Percentiles rank a stretch among this genome's conserved stretches.
phyloP scores from a whole-genome alignment of 2,888 invertebrate genomes.

The Diadromus collaris region DNA sequence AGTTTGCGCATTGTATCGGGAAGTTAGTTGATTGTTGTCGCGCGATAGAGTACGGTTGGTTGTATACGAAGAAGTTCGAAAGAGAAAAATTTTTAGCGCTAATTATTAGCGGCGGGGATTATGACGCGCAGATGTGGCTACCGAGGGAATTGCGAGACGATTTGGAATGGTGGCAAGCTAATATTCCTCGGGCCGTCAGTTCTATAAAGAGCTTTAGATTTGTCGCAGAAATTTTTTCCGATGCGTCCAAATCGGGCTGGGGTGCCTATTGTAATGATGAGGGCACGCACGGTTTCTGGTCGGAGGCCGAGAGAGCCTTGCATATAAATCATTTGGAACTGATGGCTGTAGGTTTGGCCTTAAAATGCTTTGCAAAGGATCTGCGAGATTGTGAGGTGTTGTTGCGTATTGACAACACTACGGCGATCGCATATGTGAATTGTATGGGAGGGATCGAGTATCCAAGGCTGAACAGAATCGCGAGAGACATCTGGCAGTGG shows the following conservation, averaged over 20 bases:
- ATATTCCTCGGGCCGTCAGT: neutral
- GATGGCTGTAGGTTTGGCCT: neutral
- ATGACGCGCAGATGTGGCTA: neutral
- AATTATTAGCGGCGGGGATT: neutral
- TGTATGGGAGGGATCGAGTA: no score
- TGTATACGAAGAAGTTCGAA: conserved; percentile 39
- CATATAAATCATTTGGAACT: neutral
- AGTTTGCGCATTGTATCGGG: neutral
- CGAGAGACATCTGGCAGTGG: conserved; percentile 65
- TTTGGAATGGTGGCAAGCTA: neutral
- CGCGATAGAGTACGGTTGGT: conserved; percentile 27
- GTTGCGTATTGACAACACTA: conserved; percentile 65
- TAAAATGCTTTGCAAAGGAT: conserved; percentile 14
- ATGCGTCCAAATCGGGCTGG: neutral
- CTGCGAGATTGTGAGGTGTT: conserved; percentile 53
- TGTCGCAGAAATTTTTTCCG: neutral
- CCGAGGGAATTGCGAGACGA: neutral
- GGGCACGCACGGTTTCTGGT: neutral
- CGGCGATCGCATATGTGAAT: conserved; percentile 63
- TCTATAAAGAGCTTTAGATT: neutral
- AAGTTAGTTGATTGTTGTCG: conserved; percentile 18
- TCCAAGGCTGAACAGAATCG: no score
- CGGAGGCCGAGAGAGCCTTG: neutral
- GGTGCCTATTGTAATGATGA: neutral
- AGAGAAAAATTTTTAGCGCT: conserved; percentile 24